Evolutionary conservation across 2,113 vertebrate genomes (phyloP).

Genomic region (Dicerorhinus sumatrensis): DNA sequence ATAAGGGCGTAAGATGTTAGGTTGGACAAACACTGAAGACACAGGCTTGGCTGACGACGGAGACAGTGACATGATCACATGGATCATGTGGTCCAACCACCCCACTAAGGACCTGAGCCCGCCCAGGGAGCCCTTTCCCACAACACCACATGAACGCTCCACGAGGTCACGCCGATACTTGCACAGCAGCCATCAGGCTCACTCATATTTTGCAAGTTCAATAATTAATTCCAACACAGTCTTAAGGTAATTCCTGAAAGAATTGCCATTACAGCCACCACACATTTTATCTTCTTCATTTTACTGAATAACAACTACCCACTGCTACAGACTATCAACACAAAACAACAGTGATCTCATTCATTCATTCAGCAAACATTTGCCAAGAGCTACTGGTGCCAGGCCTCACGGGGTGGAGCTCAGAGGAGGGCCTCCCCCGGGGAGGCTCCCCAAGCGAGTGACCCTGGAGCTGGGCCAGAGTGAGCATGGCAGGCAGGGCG

Average conservation of each 20-base stretch:
- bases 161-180: rapidly evolving
- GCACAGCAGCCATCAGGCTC: background rate
- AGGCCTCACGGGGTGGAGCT: background rate
- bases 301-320: background rate
- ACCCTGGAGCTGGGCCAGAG: too few relatives aligned
- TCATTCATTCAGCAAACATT: background rate
- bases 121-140: background rate
- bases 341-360: too few relatives aligned
- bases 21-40: background rate
- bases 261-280: rapidly evolving
- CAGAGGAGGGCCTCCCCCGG: too few relatives aligned
- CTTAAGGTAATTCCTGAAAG: background rate
- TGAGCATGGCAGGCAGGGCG: too few relatives aligned
- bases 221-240: rapidly evolving
- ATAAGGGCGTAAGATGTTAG: background rate
- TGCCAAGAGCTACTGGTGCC: background rate
- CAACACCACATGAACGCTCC: too few relatives aligned
- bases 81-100: background rate
- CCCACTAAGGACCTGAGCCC: background rate
- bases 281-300: background rate
- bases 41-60: background rate
- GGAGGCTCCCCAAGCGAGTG: too few relatives aligned
- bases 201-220: too few relatives aligned
- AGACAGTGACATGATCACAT: rapidly evolving
- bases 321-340: background rate